A percentile compares a stretch with the other conserved stretches of the same genome.
These are phyloP conservation scores for Heliothis virescens DNA, from an alignment of 1,140 invertebrate genomes.

Conservation along the genomic window DNA sequence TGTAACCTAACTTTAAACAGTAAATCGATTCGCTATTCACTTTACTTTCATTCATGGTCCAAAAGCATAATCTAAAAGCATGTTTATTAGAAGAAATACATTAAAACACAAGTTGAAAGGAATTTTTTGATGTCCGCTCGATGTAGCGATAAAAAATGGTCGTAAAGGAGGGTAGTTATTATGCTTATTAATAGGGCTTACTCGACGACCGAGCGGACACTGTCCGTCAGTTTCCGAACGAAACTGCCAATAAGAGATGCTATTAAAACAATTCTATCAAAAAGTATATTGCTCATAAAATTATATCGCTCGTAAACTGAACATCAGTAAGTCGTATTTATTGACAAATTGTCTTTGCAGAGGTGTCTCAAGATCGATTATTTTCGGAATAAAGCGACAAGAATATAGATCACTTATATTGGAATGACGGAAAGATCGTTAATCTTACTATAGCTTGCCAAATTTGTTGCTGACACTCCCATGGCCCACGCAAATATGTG, in stretches of 20 bases:
- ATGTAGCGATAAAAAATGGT: conserved; percentile 13
- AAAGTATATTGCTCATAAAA: conserved; percentile 50
- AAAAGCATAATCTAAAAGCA: background rate
- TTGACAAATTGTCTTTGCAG: conserved; percentile 47
- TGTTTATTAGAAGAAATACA: background rate
- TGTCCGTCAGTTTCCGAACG: background rate
- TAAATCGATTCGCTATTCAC: too few species aligned
- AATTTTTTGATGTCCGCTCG: conserved; percentile 20
- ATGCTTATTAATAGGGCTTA: conserved; percentile 13
- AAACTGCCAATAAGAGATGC: conserved; percentile 50
- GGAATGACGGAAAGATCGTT: too few species aligned
- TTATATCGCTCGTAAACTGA: conserved; percentile 51
- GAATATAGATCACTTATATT: too few species aligned
- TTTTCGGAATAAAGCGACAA: background rate
- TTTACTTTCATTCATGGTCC: too few species aligned
- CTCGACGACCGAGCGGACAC: conserved; percentile 5
- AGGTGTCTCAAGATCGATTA: conserved; percentile 23
- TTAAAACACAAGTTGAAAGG: conserved; percentile 23
- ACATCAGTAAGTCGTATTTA: conserved; percentile 49
- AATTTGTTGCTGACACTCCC: too few species aligned
- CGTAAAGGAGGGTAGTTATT: conserved; percentile 31
- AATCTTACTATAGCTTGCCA: too few species aligned
- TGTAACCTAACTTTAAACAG: too few species aligned
- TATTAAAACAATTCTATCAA: conserved; percentile 51
- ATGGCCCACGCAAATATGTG: too few species aligned